A percentile compares a stretch with the other conserved stretches of the same genome.
These are phyloP conservation scores for Thaumetopoea pityocampa DNA, from an alignment of 1,140 invertebrate genomes.

Conservation along the genomic window DNA sequence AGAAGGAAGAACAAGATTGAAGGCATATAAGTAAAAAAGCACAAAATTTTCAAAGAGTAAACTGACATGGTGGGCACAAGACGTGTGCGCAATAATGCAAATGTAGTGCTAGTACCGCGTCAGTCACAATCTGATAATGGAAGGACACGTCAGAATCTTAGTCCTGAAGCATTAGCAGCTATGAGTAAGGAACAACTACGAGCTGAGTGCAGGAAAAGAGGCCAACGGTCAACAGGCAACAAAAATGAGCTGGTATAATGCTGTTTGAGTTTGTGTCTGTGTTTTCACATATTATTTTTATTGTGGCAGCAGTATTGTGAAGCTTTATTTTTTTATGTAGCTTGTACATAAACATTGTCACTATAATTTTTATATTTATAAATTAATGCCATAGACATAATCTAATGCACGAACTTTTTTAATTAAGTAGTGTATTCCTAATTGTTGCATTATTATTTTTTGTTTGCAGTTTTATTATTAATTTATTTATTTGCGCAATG, in stretches of 20 bases:
- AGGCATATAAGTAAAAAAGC: slow-evolving; percentile 13
- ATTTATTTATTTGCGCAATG: no score
- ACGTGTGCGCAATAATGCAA: slow-evolving; percentile 61
- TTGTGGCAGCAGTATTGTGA: slow-evolving; percentile 45
- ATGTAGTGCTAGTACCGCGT: slow-evolving; percentile 56
- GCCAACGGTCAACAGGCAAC: slow-evolving; percentile 78
- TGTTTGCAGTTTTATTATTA: slow-evolving; percentile 11
- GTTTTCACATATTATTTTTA: slow-evolving; percentile 38
- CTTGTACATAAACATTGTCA: slow-evolving; percentile 12
- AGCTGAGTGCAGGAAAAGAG: slow-evolving; percentile 77
- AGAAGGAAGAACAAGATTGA: slow-evolving; percentile 12
- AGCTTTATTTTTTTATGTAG: slow-evolving; percentile 26
- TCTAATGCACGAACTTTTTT: slow-evolving; percentile 11
- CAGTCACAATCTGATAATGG: slow-evolving; percentile 63
- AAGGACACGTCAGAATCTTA: slow-evolving; percentile 57
- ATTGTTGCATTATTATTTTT: slow-evolving; percentile 13
- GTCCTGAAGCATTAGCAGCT: slow-evolving; percentile 68
- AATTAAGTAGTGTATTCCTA: slow-evolving; percentile 4
- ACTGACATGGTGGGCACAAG: slow-evolving; percentile 49
- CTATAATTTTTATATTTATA: slow-evolving; percentile 5
- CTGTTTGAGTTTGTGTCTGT: slow-evolving; percentile 46
- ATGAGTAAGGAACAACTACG: slow-evolving; percentile 80
- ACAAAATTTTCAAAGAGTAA: slow-evolving; percentile 41
- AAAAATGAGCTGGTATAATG: slow-evolving; percentile 79
- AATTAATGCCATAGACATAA: not conserved